These are phyloP conservation scores for Pyrgilauda ruficollis DNA, from an alignment of 2,113 vertebrate genomes.

Conservation along the genomic window DNA sequence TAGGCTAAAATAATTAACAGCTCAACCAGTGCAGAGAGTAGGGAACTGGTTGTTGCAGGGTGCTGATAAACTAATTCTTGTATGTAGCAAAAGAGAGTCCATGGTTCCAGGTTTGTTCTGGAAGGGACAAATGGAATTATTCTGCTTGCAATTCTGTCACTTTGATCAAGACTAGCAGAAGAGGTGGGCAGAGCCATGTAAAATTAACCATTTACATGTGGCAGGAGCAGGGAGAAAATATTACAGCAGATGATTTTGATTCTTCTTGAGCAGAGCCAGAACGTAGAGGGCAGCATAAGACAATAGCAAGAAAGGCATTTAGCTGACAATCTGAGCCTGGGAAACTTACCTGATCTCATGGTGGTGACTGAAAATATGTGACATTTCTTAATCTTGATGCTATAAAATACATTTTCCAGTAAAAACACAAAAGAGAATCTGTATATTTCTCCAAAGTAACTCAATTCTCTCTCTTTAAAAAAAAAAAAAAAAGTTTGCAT, in stretches of 20 bases:
- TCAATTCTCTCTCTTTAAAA: background rate
- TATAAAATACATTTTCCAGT: background rate
- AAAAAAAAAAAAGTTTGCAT: background rate
- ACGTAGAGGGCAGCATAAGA: background rate
- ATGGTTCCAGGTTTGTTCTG: background rate
- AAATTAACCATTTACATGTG: background rate
- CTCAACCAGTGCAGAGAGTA: rapidly evolving
- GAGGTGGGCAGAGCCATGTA: background rate
- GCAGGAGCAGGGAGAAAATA: background rate
- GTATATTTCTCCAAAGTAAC: background rate
- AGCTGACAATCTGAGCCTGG: background rate
- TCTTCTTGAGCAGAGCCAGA: background rate
- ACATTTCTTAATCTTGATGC: background rate
- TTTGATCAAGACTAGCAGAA: background rate
- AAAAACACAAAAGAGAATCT: background rate
- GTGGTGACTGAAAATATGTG: background rate
- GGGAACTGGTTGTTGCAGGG: background rate
- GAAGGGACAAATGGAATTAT: background rate
- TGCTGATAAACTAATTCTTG: background rate
- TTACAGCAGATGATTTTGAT: background rate
- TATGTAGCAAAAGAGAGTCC: background rate
- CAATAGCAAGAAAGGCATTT: background rate
- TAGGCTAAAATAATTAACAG: background rate
- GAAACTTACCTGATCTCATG: background rate
- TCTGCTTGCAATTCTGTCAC: background rate